These are phyloP conservation scores for Acleris cristana DNA, from an alignment of 2,888 invertebrate genomes.

Conservation along the genomic window DNA sequence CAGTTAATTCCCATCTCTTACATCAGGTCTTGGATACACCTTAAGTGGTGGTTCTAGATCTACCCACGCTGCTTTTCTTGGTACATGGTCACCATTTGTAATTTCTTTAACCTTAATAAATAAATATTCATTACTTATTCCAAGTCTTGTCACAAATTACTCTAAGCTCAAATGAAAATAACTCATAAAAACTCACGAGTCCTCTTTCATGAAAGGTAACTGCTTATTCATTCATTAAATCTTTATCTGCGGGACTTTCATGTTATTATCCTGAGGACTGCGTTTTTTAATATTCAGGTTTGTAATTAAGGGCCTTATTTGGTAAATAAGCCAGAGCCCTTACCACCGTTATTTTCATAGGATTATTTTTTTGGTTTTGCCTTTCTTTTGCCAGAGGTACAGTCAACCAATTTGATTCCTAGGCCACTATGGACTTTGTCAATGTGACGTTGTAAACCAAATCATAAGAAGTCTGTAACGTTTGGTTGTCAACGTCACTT, in stretches of 20 bases:
- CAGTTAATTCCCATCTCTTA: too few relatives aligned
- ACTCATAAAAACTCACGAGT: slow-evolving; percentile 2
- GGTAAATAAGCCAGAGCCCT: slow-evolving; percentile 43
- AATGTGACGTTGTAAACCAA: too few relatives aligned
- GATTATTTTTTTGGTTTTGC: slow-evolving; percentile 27
- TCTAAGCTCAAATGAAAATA: background rate
- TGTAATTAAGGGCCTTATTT: slow-evolving; percentile 60
- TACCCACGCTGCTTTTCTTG: too few relatives aligned
- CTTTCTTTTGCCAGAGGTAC: too few relatives aligned
- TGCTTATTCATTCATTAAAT: slow-evolving; percentile 49
- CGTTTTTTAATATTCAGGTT: slow-evolving; percentile 55
- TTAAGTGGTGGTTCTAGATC: too few relatives aligned
- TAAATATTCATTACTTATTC: too few relatives aligned
- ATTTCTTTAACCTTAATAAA: too few relatives aligned
- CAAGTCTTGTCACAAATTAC: background rate
- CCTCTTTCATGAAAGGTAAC: slow-evolving; percentile 22
- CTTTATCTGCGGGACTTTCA: slow-evolving; percentile 50
- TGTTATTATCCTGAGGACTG: slow-evolving; percentile 42
- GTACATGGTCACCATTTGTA: background rate
- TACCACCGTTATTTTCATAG: slow-evolving; percentile 41
- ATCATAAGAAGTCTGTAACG: too few relatives aligned
- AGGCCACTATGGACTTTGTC: too few relatives aligned
- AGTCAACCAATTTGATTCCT: too few relatives aligned
- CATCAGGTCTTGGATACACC: too few relatives aligned
- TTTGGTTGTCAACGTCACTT: too few relatives aligned